A percentile compares a stretch with the other conserved stretches of the same genome.
Conservation (phyloP, 2,797 vertebrate species). For the Sparidentex hasta region DNA sequence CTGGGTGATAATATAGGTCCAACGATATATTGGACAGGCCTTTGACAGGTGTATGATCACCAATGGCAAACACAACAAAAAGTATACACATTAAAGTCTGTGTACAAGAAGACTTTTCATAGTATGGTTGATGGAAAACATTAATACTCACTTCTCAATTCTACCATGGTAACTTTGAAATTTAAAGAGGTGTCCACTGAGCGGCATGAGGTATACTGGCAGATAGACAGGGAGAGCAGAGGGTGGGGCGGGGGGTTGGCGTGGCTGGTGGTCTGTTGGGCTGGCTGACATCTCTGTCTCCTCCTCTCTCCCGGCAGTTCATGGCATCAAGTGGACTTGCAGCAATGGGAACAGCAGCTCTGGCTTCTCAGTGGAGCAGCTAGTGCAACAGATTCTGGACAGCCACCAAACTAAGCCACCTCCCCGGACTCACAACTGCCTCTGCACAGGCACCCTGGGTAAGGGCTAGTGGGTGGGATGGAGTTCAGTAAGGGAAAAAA, state of each 20-base stretch:
- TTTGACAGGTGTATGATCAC: no score
- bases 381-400: constrained; percentile 99
- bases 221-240: constrained; percentile 63
- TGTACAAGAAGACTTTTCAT: no score
- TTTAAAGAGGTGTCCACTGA: constrained; percentile 34
- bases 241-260: constrained; percentile 80
- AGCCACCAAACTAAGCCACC: constrained; percentile 99
- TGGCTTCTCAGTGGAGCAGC: constrained; percentile 99
- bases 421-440: constrained; percentile 99
- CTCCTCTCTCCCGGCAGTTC: constrained; percentile 92
- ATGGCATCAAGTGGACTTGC: constrained; percentile 99
- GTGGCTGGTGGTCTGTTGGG: constrained; percentile 83
- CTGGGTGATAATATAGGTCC: no score
- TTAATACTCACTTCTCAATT: constrained; percentile 6
- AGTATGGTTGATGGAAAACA: constrained; percentile 8
- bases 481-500: constrained; percentile 40
- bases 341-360: constrained; percentile 99
- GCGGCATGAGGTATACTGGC: constrained; percentile 30
- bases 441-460: constrained; percentile 99
- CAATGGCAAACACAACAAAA: no score
- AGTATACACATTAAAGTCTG: no score
- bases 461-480: constrained; percentile 82
- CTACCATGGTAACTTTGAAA: constrained; percentile 3
- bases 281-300: constrained; percentile 87
- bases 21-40: no score